These are phyloP conservation scores for Trichogramma pretiosum DNA, from an alignment of 1,140 invertebrate genomes.

Conservation along the genomic window DNA sequence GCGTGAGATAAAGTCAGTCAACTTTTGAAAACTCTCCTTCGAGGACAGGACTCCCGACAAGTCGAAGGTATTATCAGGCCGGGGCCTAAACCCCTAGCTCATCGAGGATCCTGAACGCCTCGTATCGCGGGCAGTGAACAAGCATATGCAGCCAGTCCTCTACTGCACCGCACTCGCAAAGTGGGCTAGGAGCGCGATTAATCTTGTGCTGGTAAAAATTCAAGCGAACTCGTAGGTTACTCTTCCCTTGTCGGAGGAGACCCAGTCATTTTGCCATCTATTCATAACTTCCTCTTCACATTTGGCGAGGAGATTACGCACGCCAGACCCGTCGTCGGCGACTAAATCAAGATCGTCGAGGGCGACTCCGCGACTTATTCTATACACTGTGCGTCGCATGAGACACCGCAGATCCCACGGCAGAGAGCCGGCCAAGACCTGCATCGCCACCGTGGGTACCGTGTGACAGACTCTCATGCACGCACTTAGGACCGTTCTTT, in stretches of 20 bases:
- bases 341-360: not conserved
- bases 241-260: too few relatives aligned
- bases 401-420: conserved; percentile 21
- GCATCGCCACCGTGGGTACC: conserved; percentile 26
- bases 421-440: conserved; percentile 20
- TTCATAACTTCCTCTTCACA: too few relatives aligned
- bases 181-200: too few relatives aligned
- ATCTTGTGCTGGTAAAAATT: too few relatives aligned
- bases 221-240: too few relatives aligned
- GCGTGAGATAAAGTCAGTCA: too few relatives aligned
- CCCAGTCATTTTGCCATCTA: too few relatives aligned
- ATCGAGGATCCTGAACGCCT: not conserved
- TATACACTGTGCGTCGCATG: not conserved
- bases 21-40: not conserved
- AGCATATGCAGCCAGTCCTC: not conserved
- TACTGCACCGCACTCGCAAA: too few relatives aligned
- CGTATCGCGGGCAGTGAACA: not conserved
- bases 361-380: not conserved
- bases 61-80: not conserved
- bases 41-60: not conserved
- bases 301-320: too few relatives aligned
- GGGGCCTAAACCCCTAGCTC: not conserved
- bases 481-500: conserved; percentile 16
- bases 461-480: conserved; percentile 21
- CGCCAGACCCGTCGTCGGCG: not conserved